Base-by-base conservation (phyloP, 2,113 vertebrate species). In the Empidonax traillii region DNA sequence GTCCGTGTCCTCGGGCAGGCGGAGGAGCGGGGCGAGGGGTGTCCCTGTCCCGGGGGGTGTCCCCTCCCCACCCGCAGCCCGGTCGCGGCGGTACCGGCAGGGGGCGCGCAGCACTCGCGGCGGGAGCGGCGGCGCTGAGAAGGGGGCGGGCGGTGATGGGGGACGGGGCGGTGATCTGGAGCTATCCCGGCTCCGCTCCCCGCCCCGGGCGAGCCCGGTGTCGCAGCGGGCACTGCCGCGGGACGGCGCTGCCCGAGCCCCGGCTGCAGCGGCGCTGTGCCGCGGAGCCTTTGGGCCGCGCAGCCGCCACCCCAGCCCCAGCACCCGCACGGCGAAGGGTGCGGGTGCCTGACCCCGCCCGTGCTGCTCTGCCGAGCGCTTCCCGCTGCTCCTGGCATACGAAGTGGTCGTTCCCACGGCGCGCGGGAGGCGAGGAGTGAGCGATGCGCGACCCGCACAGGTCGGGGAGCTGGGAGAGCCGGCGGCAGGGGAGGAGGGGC, bases 391-490 rank as follows among this genome's bases (percentile, higher is more conserved):
- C 27, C 44, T 0, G 73, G 51, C 14, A 21, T 21, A 0, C 3
- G 37, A 9, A 22, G 39, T 22, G 30, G 23, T 21, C 16, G 1
- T 7, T 65, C 5, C 22, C 49, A 2, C 20, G 13, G 28, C 3
- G 46, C 4, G 59, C 1, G 21, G 44, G 2, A 18, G 49, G 53
- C 2, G 20, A 16, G 59, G 31, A 3, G 10, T 1, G 41, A 4
- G 14, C 1, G 55, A 1, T 4, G 31, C 3, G 12, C 28, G 3
- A 19, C 49, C 39, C 7, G 44, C 62, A 3, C 28, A 2, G 44
- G 20, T 49, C 15, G 62, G 37, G 37, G 10, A 16, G 3, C 20
- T 1, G 59, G 44, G n/a, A 24, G 25, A 12, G 49, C 47, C 9
- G 71, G 4, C 25, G 21, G 55, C 61, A 3, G 4, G 22, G 1